Evolutionary conservation across 2,888 invertebrate species (phyloP), one percentile per base, ranked within the genome.

Genomic region (Autographa gamma): DNA sequence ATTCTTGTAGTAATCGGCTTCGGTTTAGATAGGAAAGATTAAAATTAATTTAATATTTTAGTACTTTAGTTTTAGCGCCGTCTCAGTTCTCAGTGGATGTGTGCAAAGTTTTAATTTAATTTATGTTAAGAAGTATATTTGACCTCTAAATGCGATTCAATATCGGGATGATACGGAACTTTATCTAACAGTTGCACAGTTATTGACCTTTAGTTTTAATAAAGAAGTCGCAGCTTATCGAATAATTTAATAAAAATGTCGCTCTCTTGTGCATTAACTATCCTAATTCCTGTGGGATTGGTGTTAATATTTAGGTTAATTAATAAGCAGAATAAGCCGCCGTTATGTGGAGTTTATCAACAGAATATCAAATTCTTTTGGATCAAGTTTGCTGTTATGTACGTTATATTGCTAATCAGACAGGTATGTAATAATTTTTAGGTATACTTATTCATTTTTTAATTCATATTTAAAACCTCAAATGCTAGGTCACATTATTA

Each of bases 341-440:
- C 96, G 0, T 90, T 96, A 71, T 92, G 95, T 52, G 96, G 96
- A 66, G 88, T 96, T 58, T 97, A 96, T 83, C 95, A 93, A 70
- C 92, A 95, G 81, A 89, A 88, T 56, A 95, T 95, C 81, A 96
- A 95, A 78, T 92, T 91, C 66, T 96, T 94, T 82, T 96, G 91
- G 90, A 69, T 95, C 13, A 96, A 96, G 89, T 96, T 96, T 80
- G 48, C 90, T 13, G 89, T 95, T 73, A 95, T 96, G 92, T 96
- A 92, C 81, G 67, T 86, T 16, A 66, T 93, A 59, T 85, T 96
- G 54, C 89, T 84, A 75, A 32, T 93, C 0, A 92, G 89, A 90
- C 93, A 96, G 95, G 96, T 96, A 90, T 85, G 90, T 76, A 48
- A n/a, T 16, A n/a, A n/a, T n/a, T 48, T 48, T 48, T 16, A 13